Conservation (phyloP, 2,113 vertebrate genomes). For the Theristicus caerulescens region DNA sequence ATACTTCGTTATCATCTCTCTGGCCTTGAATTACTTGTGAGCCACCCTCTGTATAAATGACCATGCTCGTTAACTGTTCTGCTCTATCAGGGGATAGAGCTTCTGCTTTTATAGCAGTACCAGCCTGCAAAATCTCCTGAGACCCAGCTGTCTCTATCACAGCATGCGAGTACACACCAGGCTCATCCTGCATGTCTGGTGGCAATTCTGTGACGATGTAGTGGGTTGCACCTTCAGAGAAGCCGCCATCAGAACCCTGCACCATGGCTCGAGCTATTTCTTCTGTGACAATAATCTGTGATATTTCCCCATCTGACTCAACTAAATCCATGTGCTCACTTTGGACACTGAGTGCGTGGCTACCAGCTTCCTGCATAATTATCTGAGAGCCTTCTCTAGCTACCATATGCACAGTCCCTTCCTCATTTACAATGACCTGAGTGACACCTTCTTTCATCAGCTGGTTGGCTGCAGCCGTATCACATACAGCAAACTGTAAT, state of each 20-base stretch:
- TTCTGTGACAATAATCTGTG: constrained; percentile 80
- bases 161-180: constrained; percentile 75
- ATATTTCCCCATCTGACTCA: constrained; percentile 72
- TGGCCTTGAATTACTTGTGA: constrained; percentile 70
- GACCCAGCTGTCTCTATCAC: constrained; percentile 69
- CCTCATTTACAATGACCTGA: constrained; percentile 92
- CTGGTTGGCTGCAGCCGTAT: constrained; percentile 80
- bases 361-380: constrained; percentile 77
- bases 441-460: constrained; percentile 91
- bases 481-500: constrained; percentile 87
- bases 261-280: constrained; percentile 81
- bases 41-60: constrained; percentile 84
- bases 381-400: constrained; percentile 78
- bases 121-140: constrained; percentile 67
- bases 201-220: constrained; percentile 95
- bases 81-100: not conserved
- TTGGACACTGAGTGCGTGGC: constrained; percentile 61
- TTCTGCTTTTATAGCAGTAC: constrained; percentile 35
- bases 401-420: constrained; percentile 85
- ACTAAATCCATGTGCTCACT: constrained; percentile 71
- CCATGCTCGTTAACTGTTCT: constrained; percentile 79
- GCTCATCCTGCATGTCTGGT: constrained; percentile 80
- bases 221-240: constrained; percentile 83
- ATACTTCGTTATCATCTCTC: constrained; percentile 54
- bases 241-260: constrained; percentile 52